Percentiles rank a stretch among this genome's conserved stretches.
phyloP scores from a whole-genome alignment of 1,140 invertebrate species.

The Zaprionus capensis region DNA sequence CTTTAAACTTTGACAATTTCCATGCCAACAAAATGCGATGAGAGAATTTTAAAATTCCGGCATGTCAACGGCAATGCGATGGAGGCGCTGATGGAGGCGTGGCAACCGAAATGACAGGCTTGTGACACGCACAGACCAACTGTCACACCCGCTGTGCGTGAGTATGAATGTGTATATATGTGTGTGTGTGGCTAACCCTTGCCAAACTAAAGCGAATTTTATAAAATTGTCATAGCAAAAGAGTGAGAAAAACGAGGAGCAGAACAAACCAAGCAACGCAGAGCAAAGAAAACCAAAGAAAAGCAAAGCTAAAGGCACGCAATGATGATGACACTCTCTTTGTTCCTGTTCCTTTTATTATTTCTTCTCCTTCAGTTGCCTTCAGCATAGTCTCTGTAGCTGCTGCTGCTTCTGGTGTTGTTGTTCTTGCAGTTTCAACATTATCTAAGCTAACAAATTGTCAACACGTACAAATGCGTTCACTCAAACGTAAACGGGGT shows the following conservation, averaged over 20 bases:
- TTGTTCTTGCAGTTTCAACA: conserved; percentile 56
- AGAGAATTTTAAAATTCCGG: conserved; percentile 76
- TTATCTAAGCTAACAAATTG: conserved; percentile 83
- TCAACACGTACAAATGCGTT: conserved; percentile 84
- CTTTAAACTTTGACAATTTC: conserved; percentile 80
- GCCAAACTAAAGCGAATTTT: conserved; percentile 66
- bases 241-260: conserved; percentile 22
- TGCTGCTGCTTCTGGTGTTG: conserved; percentile 37
- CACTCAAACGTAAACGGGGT: conserved; percentile 84
- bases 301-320: conserved; percentile 55
- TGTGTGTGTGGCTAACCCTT: conserved; percentile 66
- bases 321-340: conserved; percentile 60
- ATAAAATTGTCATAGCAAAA: conserved; percentile 68
- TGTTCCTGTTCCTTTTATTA: conserved; percentile 33
- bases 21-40: conserved; percentile 67
- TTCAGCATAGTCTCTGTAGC: conserved; percentile 21
- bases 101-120: conserved; percentile 73
- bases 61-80: conserved; percentile 56
- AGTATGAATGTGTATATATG: conserved; percentile 16
- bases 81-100: conserved; percentile 43
- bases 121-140: conserved; percentile 80
- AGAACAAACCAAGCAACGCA: conserved; percentile 5
- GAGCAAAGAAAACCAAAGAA: conserved; percentile 37
- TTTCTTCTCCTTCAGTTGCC: conserved; percentile 7
- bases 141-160: conserved; percentile 67